phyloP scores from a whole-genome alignment of 2,888 invertebrate species.

The Periphyllus acericola region DNA sequence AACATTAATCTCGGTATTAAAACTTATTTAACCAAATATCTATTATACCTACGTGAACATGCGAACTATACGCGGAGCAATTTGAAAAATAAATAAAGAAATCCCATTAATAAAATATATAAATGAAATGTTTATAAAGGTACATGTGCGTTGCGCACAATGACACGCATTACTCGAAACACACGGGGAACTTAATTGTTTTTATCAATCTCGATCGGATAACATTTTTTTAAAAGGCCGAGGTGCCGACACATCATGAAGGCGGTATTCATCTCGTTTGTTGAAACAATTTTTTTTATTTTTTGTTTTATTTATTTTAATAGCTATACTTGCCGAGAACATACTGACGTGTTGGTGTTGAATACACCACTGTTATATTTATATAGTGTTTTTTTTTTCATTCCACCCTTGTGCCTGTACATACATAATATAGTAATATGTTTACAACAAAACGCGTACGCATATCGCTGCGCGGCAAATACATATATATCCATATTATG shows the following conservation, averaged over 20 bases:
- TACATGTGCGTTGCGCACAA: neutral
- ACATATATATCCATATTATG: neutral
- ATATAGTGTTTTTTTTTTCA: neutral
- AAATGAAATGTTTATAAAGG: no score
- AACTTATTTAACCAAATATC: no score
- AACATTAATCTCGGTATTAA: no score
- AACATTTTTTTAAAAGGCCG: neutral
- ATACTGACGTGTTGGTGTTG: constrained; percentile 18
- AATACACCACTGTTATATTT: constrained; percentile 1
- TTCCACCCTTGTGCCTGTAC: neutral
- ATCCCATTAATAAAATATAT: no score
- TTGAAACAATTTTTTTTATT: neutral
- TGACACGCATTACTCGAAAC: neutral
- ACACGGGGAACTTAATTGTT: neutral
- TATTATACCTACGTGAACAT: no score
- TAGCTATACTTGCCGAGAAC: neutral
- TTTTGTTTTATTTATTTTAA: no score
- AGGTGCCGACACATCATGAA: neutral
- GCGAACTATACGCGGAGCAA: no score
- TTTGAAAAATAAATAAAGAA: no score
- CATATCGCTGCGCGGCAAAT: neutral
- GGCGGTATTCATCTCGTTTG: constrained; percentile 30
- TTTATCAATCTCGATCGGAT: neutral
- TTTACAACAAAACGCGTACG: neutral
- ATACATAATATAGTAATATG: neutral